Conservation (phyloP, 2,888 invertebrate genomes). For the Sclerodermus sp. region DNA sequence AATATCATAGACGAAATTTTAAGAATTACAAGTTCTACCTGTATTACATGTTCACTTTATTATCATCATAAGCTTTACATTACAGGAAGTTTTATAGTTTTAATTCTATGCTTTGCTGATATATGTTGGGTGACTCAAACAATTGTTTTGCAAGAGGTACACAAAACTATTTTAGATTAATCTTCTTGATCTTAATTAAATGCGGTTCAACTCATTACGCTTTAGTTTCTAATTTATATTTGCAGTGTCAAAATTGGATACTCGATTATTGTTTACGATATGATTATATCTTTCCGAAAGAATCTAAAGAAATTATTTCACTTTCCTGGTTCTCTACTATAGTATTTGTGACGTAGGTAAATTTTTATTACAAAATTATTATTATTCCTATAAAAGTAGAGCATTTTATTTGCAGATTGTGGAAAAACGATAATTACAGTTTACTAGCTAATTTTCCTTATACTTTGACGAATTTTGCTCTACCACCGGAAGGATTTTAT, state of each 20-base stretch:
- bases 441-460: constrained; percentile 33
- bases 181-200: background rate
- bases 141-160: background rate
- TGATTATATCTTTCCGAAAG: background rate
- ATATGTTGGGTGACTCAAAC: constrained; percentile 9
- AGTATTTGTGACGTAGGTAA: constrained; percentile 29
- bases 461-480: constrained; percentile 23
- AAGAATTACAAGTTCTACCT: constrained; percentile 19
- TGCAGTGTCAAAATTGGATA: too few relatives aligned
- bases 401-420: constrained; percentile 1
- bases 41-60: constrained; percentile 28
- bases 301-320: background rate
- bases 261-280: background rate
- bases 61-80: constrained; percentile 21
- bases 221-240: background rate
- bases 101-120: constrained; percentile 19
- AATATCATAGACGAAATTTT: constrained; percentile 20
- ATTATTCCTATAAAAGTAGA: too few relatives aligned
- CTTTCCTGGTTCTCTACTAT: too few relatives aligned
- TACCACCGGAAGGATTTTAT: constrained; percentile 32
- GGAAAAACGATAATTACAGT: constrained; percentile 31
- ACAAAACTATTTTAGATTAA: background rate
- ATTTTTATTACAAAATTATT: background rate
- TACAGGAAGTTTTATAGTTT: constrained; percentile 23
- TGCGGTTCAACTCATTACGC: background rate